Conservation (phyloP, 2,888 invertebrate genomes). For the Andrena haemorrhoa region DNA sequence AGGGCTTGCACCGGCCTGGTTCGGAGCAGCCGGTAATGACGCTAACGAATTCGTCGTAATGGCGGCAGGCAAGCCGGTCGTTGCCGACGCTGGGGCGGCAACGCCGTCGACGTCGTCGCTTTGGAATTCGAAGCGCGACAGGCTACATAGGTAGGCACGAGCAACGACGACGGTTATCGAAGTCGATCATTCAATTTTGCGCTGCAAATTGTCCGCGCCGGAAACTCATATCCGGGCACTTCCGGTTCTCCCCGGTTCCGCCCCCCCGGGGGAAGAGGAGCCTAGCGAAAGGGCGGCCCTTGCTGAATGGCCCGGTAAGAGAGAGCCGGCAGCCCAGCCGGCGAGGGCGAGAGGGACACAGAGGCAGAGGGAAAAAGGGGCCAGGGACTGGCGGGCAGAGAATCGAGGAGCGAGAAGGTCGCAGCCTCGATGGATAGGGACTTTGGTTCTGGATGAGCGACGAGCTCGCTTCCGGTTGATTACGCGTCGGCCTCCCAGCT, state of each 20-base stretch:
- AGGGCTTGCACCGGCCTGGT: conserved; percentile 25
- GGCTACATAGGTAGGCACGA: conserved; percentile 61
- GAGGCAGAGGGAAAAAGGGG: conserved; percentile 22
- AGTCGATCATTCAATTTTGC: conserved; percentile 88
- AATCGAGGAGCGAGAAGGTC: conserved; percentile 48
- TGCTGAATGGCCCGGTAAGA: conserved; percentile 54
- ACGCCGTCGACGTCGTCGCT: conserved; percentile 55
- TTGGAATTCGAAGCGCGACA: conserved; percentile 58
- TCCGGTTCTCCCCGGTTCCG: conserved; percentile 80
- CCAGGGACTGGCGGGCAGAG: conserved; percentile 32
- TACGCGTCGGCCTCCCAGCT: conserved; percentile 40
- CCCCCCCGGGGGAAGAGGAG: conserved; percentile 69
- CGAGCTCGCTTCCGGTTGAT: conserved; percentile 81
- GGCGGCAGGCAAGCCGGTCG: conserved; percentile 59
- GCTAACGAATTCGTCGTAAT: conserved; percentile 77
- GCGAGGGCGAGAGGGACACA: conserved; percentile 25
- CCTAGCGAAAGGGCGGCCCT: conserved; percentile 63
- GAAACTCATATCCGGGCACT: conserved; percentile 93
- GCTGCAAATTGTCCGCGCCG: conserved; percentile 93
- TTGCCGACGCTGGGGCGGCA: conserved; percentile 46
- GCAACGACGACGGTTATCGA: conserved; percentile 79
- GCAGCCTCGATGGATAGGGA: conserved; percentile 40
- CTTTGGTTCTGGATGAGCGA: conserved; percentile 79
- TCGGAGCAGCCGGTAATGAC: conserved; percentile 74
- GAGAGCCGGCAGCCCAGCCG: conserved; percentile 30